Base-by-base conservation (phyloP, 2,888 invertebrate species). In the Caprella mutica region DNA sequence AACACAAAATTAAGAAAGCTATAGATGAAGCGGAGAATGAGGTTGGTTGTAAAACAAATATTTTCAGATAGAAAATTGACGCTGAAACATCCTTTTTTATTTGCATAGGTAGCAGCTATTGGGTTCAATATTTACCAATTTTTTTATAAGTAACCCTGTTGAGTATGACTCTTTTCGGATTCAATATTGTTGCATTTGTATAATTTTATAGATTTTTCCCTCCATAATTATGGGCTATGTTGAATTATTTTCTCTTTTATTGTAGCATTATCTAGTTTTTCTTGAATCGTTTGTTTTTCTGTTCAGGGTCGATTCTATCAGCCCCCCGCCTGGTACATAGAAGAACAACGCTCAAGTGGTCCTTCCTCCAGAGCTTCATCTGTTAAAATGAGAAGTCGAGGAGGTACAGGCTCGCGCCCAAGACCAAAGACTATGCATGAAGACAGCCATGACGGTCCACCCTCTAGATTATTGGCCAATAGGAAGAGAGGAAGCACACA, bases 1-100 rank as follows among this genome's bases (percentile, higher is more conserved):
- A 91, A 73, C 89, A 94, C 76, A 86, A 91, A 74, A 77, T 91
- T 67, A 90, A 93, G 72, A 94, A 94, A 74, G 87, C 88, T 55
- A 82, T 88, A 64, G 91, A 92, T 72, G 90, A 91, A 75, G 89
- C 90, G n/a, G 73, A 74, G 27, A 71, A 72, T 58, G 71, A 73
- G 67, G 68, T 69, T 63, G 55, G n/a, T n/a, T n/a, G n/a, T n/a
- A n/a, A n/a, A n/a, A n/a, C 24, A 19, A 1, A n/a, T 2, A 14
- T 14, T 4, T 5, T 14, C 5, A 50, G 6, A 19, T 29, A 48
- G 6, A n/a, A 12, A 48, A 4, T 29, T n/a, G 23, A 2, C 23
- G 30, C 8, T 33, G n/a, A 38, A 38, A 38, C 12, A 12, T 38
- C 39, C 12, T 19, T 17, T 5, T 38, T n/a, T 8, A 5, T 38